A percentile compares a stretch with the other conserved stretches of the same genome.
These are phyloP conservation scores for Neodiprion pinetum DNA, from an alignment of 1,140 invertebrate species.

Conservation along the genomic window DNA sequence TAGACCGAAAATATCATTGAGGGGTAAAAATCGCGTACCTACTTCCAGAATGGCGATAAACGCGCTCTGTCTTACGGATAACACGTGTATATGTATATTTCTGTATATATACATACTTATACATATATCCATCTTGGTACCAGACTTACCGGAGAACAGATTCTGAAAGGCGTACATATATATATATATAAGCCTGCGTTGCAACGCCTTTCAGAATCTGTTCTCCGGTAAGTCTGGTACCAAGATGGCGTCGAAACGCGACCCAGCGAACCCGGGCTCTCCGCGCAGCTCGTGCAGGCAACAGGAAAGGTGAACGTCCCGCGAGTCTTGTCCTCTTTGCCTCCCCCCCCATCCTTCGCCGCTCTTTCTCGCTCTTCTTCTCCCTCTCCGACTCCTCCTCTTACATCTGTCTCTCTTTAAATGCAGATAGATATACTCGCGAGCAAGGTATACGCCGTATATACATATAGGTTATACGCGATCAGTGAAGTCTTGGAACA, in stretches of 20 bases:
- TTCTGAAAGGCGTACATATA: not conserved
- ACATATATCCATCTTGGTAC: conserved; percentile 41
- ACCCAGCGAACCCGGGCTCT: conserved; percentile 29
- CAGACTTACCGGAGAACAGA: conserved; percentile 16
- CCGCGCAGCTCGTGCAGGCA: conserved; percentile 25
- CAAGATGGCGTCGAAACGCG: conserved; percentile 43
- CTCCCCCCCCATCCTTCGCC: conserved; percentile 15
- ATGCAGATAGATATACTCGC: conserved; percentile 8
- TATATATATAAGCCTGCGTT: no score
- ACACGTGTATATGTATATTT: no score
- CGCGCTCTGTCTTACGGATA: no score
- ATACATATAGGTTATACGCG: no score
- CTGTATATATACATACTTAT: no score
- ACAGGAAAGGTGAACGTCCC: conserved; percentile 47
- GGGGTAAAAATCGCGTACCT: no score
- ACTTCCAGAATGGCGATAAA: no score
- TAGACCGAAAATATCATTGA: no score
- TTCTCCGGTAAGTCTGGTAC: conserved; percentile 31
- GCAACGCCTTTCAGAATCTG: not conserved
- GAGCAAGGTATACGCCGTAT: no score
- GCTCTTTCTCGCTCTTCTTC: conserved; percentile 11
- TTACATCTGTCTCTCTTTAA: conserved; percentile 9
- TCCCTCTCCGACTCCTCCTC: conserved; percentile 1
- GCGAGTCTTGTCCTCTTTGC: conserved; percentile 32
- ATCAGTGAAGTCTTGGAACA: not conserved